Conservation (phyloP, 2,797 vertebrate species). For the Nannoperca australis region DNA sequence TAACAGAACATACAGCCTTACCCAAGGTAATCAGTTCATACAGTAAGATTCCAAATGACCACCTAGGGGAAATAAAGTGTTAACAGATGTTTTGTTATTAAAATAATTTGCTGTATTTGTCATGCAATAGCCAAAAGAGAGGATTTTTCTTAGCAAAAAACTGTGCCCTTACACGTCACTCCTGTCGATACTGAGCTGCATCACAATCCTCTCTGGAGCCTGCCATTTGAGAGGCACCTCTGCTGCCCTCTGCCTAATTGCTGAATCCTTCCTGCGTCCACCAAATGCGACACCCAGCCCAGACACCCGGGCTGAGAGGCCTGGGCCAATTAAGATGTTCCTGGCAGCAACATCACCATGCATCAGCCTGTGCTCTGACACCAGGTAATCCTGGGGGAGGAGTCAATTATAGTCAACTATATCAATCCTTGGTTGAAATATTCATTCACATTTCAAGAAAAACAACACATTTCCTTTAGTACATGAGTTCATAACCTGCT, state of each 20-base stretch:
- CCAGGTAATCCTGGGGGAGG: constrained; percentile 81
- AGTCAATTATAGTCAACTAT: constrained; percentile 17
- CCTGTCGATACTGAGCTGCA: constrained; percentile 74
- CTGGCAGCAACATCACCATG: constrained; percentile 82
- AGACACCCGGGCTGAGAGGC: constrained; percentile 75
- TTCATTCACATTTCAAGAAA: constrained; percentile 18
- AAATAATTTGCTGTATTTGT: background rate
- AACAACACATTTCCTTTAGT: background rate
- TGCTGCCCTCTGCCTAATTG: constrained; percentile 54
- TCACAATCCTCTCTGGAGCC: constrained; percentile 81
- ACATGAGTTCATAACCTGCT: background rate
- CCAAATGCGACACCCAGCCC: constrained; percentile 80
- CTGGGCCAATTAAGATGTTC: constrained; percentile 81
- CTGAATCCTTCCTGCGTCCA: constrained; percentile 58
- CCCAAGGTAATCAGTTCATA: constrained; percentile 84
- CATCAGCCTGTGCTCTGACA: constrained; percentile 79
- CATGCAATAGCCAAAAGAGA: background rate
- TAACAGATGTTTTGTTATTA: background rate
- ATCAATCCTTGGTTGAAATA: constrained; percentile 7
- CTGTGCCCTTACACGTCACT: constrained; percentile 80
- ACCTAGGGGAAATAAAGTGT: constrained; percentile 64
- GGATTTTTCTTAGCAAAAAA: constrained; percentile 11
- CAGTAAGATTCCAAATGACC: constrained; percentile 84
- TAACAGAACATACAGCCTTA: constrained; percentile 53
- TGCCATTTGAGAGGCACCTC: constrained; percentile 85